Evolutionary conservation across 1,140 invertebrate species (phyloP).

Genomic region (Globodera rostochiensis): DNA sequence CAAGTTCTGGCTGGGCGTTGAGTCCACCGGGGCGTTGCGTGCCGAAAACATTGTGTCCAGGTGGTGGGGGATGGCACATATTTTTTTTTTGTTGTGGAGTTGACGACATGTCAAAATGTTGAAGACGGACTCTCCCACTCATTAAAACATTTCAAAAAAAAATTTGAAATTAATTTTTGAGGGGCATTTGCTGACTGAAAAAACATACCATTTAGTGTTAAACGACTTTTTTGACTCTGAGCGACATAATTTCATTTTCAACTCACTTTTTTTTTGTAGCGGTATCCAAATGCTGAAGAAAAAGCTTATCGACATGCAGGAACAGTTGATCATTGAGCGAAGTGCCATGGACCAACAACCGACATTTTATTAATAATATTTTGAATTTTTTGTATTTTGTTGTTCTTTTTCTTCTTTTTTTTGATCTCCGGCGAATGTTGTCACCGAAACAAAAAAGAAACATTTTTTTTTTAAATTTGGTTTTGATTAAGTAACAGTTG

Average conservation of each 20-base stretch:
- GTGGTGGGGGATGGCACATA: slow-evolving; percentile 48
- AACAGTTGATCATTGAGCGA: slow-evolving; percentile 41
- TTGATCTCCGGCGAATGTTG: not conserved
- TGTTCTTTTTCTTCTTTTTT: not conserved
- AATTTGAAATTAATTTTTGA: too few relatives aligned
- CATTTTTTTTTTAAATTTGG: too few relatives aligned
- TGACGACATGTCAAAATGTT: too few relatives aligned
- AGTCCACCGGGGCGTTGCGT: slow-evolving; percentile 86
- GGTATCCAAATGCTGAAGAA: slow-evolving; percentile 45
- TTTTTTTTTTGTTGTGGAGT: not conserved
- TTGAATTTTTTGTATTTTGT: not conserved
- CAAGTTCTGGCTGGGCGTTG: slow-evolving; percentile 96
- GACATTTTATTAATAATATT: not conserved
- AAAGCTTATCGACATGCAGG: slow-evolving; percentile 49
- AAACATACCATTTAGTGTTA: too few relatives aligned
- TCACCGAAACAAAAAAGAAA: too few relatives aligned
- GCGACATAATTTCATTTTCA: not conserved
- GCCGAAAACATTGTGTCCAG: slow-evolving; percentile 96
- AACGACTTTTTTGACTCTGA: not conserved
- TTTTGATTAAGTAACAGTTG: too few relatives aligned
- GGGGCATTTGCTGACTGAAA: too few relatives aligned
- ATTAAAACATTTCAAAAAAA: too few relatives aligned
- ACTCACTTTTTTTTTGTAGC: not conserved
- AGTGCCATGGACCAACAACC: slow-evolving; percentile 9
- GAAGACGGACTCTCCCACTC: too few relatives aligned